Conservation (phyloP, 1,140 invertebrate species). For the Dreissena rostriformis region DNA sequence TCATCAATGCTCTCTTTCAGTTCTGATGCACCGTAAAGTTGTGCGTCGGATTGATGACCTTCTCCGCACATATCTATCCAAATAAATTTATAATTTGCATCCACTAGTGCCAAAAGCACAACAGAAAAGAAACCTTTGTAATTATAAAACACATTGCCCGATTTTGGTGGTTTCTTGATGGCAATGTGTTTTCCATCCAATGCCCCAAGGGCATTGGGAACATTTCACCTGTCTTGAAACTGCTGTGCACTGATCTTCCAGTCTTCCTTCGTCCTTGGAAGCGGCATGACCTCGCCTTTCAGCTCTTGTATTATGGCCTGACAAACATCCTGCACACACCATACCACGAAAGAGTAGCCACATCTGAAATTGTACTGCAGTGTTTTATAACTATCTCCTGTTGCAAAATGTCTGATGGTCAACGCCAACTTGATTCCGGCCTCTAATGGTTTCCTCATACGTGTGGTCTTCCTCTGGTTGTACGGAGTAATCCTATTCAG, state of each 20-base stretch:
- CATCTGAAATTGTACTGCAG: slow-evolving; percentile 27
- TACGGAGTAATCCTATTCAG: background rate
- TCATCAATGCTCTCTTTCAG: slow-evolving; percentile 48
- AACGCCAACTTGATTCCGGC: background rate
- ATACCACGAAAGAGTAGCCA: slow-evolving; percentile 27
- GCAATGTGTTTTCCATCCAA: slow-evolving; percentile 8
- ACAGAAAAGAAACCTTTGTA: background rate
- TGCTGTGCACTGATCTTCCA: background rate
- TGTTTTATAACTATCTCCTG: slow-evolving; percentile 35
- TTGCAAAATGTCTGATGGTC: slow-evolving; percentile 63
- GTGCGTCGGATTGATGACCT: slow-evolving; percentile 52
- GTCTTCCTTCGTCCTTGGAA: background rate
- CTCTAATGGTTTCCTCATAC: background rate
- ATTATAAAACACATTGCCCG: background rate
- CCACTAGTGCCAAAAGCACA: too few species aligned
- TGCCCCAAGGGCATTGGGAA: background rate
- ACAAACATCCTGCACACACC: slow-evolving; percentile 24
- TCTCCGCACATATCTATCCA: slow-evolving; percentile 28
- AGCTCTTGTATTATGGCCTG: slow-evolving; percentile 16
- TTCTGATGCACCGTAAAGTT: slow-evolving; percentile 19
- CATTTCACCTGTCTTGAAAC: background rate
- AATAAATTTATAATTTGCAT: background rate
- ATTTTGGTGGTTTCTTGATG: background rate
- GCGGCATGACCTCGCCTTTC: background rate
- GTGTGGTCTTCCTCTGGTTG: background rate